Percentiles rank a stretch among this genome's conserved stretches.
Conservation (phyloP, 2,797 vertebrate genomes). For the Myoxocephalus aenaeus region DNA sequence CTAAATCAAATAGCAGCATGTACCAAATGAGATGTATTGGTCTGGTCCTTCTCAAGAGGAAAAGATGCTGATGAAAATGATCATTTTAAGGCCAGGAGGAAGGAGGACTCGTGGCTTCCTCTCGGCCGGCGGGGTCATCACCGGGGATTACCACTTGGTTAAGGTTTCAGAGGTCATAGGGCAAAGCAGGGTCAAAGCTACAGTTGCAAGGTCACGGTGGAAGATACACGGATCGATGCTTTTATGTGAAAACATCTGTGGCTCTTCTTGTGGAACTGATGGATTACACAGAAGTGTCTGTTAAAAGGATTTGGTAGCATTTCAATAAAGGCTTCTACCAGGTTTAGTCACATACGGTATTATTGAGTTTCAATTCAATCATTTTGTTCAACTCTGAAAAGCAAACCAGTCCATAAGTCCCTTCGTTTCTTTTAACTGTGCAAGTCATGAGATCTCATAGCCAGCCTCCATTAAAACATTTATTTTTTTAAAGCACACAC, state of each 20-base stretch:
- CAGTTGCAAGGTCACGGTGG: constrained; percentile 75
- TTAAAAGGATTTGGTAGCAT: constrained; percentile 39
- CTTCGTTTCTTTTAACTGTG: background rate
- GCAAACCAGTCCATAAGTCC: background rate
- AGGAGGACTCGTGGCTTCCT: constrained; percentile 49
- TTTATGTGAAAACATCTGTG: constrained; percentile 74
- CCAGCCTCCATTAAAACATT: background rate
- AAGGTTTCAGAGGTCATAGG: constrained; percentile 74
- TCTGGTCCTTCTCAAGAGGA: constrained; percentile 71
- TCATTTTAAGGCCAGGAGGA: constrained; percentile 56
- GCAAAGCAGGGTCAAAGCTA: constrained; percentile 71
- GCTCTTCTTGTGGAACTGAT: constrained; percentile 45
- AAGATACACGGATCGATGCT: constrained; percentile 80
- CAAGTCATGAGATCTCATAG: background rate
- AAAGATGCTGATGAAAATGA: constrained; percentile 78
- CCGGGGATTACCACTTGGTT: constrained; percentile 61
- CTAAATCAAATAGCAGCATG: constrained; percentile 82
- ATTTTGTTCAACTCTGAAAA: background rate
- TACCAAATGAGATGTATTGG: constrained; percentile 81
- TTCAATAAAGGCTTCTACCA: constrained; percentile 30
- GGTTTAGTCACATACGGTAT: background rate
- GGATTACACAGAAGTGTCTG: constrained; percentile 37
- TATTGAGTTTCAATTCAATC: background rate
- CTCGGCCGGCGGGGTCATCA: constrained; percentile 55
- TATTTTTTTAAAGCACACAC: constrained; percentile 6